Conservation (phyloP, 2,888 invertebrate genomes). For the Girardia tigrina region DNA sequence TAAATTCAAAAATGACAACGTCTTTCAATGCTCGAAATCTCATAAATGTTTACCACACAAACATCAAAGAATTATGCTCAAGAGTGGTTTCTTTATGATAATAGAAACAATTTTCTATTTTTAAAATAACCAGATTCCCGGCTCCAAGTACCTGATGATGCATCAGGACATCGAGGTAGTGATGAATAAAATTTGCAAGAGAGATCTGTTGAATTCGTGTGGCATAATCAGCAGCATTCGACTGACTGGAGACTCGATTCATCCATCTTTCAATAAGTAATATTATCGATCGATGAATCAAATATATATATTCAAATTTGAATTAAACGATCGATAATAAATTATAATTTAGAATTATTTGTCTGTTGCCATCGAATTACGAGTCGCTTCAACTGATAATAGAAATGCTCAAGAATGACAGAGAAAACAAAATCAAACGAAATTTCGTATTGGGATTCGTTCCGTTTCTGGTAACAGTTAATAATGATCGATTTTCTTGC, state of each 20-base stretch:
- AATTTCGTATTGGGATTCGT: neutral
- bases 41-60: too few relatives aligned
- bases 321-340: too few relatives aligned
- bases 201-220: neutral
- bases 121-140: too few relatives aligned
- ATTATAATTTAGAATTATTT: neutral
- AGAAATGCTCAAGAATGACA: neutral
- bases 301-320: too few relatives aligned
- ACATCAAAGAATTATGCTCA: too few relatives aligned
- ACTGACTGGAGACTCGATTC: neutral
- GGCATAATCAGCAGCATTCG: neutral
- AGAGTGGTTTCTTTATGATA: too few relatives aligned
- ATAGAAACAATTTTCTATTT: too few relatives aligned
- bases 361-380: neutral
- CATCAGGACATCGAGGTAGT: neutral
- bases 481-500: too few relatives aligned
- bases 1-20: too few relatives aligned
- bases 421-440: neutral
- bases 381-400: neutral
- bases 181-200: neutral
- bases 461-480: constrained; percentile 7
- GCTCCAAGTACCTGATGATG: neutral
- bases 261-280: too few relatives aligned
- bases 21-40: too few relatives aligned
- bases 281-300: too few relatives aligned